These are phyloP conservation scores for Balearica regulorum DNA, from an alignment of 2,797 vertebrate genomes.

Conservation along the genomic window DNA sequence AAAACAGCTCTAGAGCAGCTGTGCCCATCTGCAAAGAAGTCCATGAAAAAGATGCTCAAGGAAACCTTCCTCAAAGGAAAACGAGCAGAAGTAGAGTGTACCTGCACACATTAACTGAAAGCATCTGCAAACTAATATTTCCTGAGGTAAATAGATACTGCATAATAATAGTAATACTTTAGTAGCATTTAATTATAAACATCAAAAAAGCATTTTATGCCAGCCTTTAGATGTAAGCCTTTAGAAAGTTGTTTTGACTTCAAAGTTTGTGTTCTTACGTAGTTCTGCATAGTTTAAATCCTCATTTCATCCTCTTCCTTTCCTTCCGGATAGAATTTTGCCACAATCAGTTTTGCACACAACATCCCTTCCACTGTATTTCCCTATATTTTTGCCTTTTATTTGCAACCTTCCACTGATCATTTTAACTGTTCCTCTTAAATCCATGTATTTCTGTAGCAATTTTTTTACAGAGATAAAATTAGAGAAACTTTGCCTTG, in stretches of 20 bases:
- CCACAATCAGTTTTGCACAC: not conserved
- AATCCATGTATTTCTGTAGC: not conserved
- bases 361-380: not conserved
- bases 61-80: constrained; percentile 81
- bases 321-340: not conserved
- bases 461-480: not conserved
- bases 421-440: not conserved
- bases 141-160: constrained; percentile 84
- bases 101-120: constrained; percentile 92
- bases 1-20: constrained; percentile 64
- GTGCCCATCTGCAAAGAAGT: constrained; percentile 81
- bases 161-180: not conserved
- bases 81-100: constrained; percentile 89
- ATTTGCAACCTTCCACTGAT: not conserved
- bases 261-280: not conserved
- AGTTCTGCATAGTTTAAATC: not conserved
- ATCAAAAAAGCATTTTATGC: not conserved
- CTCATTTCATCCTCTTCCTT: not conserved
- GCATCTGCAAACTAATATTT: constrained; percentile 92
- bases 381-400: not conserved
- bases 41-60: constrained; percentile 72
- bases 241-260: not conserved
- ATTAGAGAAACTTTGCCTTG: not conserved
- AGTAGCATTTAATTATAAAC: not conserved
- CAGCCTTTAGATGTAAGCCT: not conserved